Percentiles rank a stretch among this genome's conserved stretches.
Evolutionary conservation across 2,113 vertebrate genomes (phyloP).

Genomic region (Macrotus californicus): DNA sequence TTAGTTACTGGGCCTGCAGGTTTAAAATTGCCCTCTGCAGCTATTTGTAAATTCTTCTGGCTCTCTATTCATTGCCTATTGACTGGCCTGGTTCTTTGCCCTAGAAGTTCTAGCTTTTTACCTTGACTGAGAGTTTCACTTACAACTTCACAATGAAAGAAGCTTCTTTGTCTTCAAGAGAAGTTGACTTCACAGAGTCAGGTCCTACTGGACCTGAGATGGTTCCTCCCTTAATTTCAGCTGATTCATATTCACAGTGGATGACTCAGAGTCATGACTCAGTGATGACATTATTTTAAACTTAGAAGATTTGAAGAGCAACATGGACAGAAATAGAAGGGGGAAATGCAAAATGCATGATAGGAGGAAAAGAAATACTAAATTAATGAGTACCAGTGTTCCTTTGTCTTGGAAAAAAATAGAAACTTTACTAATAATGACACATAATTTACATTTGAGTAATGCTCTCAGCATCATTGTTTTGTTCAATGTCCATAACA

Average conservation of each 20-base stretch:
- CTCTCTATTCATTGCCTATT: neutral
- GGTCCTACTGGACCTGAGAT: neutral
- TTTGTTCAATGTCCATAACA: conserved; percentile 1
- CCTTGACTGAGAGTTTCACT: conserved; percentile 1
- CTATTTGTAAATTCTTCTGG: conserved; percentile 1
- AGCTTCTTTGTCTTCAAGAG: neutral
- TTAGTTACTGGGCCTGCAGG: neutral
- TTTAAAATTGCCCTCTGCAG: conserved; percentile 37
- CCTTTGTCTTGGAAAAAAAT: conserved; percentile 43
- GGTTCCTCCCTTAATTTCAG: conserved; percentile 23
- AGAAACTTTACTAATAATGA: conserved; percentile 37
- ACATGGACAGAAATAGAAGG: conserved; percentile 55
- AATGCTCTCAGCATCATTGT: neutral
- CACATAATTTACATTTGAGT: conserved; percentile 12
- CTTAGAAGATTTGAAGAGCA: conserved; percentile 34
- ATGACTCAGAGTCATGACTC: conserved; percentile 67
- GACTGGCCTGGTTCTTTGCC: neutral
- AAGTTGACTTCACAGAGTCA: neutral
- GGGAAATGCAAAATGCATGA: conserved; percentile 30
- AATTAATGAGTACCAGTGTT: neutral
- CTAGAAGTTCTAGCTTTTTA: neutral
- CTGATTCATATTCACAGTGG: conserved; percentile 48
- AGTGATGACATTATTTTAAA: conserved; percentile 45
- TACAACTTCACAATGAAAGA: conserved; percentile 6
- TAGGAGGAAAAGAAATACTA: conserved; percentile 46